Conservation (phyloP, 2,113 vertebrate species). For the Anas platyrhynchos region DNA sequence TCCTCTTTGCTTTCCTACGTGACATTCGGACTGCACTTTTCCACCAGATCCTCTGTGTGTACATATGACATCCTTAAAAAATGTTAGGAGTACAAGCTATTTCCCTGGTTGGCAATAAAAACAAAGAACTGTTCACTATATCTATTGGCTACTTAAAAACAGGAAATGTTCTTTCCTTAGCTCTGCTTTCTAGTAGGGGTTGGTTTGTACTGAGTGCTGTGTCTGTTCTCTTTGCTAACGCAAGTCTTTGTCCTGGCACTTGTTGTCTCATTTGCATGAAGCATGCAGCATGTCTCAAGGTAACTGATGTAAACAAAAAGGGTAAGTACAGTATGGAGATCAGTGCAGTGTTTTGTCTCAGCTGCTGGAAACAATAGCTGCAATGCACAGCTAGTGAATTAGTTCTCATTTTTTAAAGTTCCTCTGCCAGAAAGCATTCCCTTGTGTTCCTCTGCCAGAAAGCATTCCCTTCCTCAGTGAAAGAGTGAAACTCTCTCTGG, state of each 20-base stretch:
- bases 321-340: not conserved
- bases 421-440: not conserved
- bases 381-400: not conserved
- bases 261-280: not conserved
- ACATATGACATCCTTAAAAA: not conserved
- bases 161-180: slow-evolving; percentile 58
- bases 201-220: fast-evolving
- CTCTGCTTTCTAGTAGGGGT: not conserved
- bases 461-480: not conserved
- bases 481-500: not conserved
- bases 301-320: not conserved
- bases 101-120: slow-evolving; percentile 42
- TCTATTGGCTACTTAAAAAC: slow-evolving; percentile 28
- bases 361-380: not conserved
- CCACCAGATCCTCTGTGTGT: not conserved
- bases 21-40: not conserved
- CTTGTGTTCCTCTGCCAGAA: not conserved
- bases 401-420: not conserved
- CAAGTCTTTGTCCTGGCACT: not conserved
- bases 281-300: not conserved
- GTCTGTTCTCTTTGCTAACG: not conserved
- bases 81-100: not conserved
- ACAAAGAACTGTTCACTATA: not conserved
- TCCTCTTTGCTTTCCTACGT: not conserved
- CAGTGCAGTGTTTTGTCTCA: not conserved